Evolutionary conservation across 2,888 invertebrate species (phyloP), one percentile per base, ranked within the genome.

Genomic region (Microdon myrmicae): DNA sequence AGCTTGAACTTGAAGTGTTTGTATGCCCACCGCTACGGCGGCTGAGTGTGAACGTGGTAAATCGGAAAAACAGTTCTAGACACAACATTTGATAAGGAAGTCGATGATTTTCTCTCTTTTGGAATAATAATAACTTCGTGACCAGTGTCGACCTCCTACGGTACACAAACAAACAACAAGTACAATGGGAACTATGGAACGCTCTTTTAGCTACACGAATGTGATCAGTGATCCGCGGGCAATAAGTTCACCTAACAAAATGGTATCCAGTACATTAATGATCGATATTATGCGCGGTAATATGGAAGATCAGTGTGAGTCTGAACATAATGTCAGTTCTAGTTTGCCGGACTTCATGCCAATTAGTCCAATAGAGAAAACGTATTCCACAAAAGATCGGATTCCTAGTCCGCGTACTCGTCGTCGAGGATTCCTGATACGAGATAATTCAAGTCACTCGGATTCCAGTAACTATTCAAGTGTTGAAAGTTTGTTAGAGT

Each of bases 401-500:
- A 64, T 64, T 6, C 45, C 64, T 4, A 69, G 68, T 28, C 68
- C 69, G 14, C 26, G 34, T 3, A 49, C 67, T 5, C 67, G 67
- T 10, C 68, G 70, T 22, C 69, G 67, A 0, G 66, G 72, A 19
- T 56, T 60, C 16, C 68, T 79, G 31, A 68, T 75, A 2, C 71
- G 79, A 0, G 79, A 78, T 44, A 77, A 73, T 47, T 78, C 79
- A 1, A 76, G 76, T 44, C 77, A 79, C 34, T 80, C 80, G 14
- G 80, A 80, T 56, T 80, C 85, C 45, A 87, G 87, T 71, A 84
- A 84, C 58, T 90, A 90, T 72, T 92, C 92, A 43, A 85, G 88
- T 72, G 89, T 93, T 22, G 88, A 93, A 74, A 91, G 90, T 75
- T 84, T 94, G 38, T 80, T 95, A 70, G 92, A 93, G 70, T 85